A percentile compares a stretch with the other conserved stretches of the same genome.
phyloP scores from a whole-genome alignment of 1,140 invertebrate species.

The Drosophila sturtevanti region DNA sequence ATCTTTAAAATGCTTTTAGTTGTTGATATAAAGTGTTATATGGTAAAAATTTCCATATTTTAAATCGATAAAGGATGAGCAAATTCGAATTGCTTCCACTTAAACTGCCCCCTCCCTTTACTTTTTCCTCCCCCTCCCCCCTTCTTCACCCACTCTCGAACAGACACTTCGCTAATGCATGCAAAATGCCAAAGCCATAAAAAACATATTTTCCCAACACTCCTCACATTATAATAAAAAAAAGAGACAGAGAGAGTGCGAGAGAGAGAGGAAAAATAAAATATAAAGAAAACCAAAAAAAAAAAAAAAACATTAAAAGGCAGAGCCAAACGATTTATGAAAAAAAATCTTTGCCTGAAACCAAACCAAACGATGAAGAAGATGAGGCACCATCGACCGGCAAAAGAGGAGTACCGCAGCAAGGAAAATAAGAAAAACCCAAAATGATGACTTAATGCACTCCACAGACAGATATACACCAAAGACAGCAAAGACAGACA shows the following conservation, averaged over 20 bases:
- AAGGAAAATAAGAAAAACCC: conserved; percentile 46
- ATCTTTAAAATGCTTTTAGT: neutral
- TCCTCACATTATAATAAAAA: conserved; percentile 61
- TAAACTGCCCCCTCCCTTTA: conserved; percentile 19
- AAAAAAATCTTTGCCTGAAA: conserved; percentile 55
- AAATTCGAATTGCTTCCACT: conserved; percentile 67
- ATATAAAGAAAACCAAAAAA: no score
- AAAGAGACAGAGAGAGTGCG: conserved; percentile 46
- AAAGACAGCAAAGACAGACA: neutral
- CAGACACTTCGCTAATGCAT: conserved; percentile 63
- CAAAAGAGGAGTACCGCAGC: neutral
- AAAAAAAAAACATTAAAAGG: conserved; percentile 11
- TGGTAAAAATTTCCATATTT: neutral
- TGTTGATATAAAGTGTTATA: neutral
- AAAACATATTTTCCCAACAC: conserved; percentile 62
- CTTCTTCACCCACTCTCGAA: neutral
- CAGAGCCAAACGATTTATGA: conserved; percentile 67
- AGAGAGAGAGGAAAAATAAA: no score
- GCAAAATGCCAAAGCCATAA: conserved; percentile 77
- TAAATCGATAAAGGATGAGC: conserved; percentile 54
- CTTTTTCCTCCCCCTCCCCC: neutral
- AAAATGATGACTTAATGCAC: conserved; percentile 77
- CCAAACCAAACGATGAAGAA: conserved; percentile 8
- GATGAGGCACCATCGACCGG: neutral
- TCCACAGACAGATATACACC: conserved; percentile 14